These are phyloP conservation scores for Lepidochrysops patricia DNA, from an alignment of 2,888 invertebrate species.

Conservation along the genomic window DNA sequence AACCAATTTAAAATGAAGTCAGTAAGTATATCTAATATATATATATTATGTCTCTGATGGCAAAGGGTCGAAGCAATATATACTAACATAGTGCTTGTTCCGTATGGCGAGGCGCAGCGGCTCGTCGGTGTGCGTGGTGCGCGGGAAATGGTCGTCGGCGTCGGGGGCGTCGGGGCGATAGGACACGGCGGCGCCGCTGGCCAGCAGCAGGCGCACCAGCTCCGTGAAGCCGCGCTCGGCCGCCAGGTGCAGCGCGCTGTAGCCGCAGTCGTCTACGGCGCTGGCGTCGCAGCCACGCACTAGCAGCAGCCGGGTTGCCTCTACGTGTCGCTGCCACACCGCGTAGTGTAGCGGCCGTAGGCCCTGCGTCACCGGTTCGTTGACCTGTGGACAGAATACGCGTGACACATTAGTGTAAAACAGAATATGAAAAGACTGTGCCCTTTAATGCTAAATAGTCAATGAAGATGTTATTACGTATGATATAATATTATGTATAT, in stretches of 20 bases:
- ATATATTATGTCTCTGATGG: neutral
- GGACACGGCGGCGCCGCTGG: constrained; percentile 86
- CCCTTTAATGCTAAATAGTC: no score
- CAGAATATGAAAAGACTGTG: no score
- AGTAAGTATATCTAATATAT: no score
- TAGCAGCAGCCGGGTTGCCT: constrained; percentile 85
- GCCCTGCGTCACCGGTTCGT: constrained; percentile 87
- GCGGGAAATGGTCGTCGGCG: constrained; percentile 80
- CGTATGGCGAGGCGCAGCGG: constrained; percentile 91
- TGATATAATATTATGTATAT: no score
- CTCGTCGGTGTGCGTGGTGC: constrained; percentile 86
- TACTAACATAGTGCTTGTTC: constrained; percentile 82
- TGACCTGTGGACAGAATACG: constrained; percentile 47
- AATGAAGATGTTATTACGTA: no score
- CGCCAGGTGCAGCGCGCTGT: constrained; percentile 92
- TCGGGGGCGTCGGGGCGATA: constrained; percentile 84
- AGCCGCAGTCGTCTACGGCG: constrained; percentile 91
- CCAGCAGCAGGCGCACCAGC: constrained; percentile 80
- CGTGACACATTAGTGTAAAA: no score
- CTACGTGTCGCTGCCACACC: constrained; percentile 88
- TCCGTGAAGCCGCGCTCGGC: constrained; percentile 88
- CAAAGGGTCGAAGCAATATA: neutral
- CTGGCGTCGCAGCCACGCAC: constrained; percentile 88
- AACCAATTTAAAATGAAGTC: no score
- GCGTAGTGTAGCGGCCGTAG: constrained; percentile 93